Evolutionary conservation across 2,113 vertebrate genomes (phyloP).

Genomic region (Balaeniceps rex): DNA sequence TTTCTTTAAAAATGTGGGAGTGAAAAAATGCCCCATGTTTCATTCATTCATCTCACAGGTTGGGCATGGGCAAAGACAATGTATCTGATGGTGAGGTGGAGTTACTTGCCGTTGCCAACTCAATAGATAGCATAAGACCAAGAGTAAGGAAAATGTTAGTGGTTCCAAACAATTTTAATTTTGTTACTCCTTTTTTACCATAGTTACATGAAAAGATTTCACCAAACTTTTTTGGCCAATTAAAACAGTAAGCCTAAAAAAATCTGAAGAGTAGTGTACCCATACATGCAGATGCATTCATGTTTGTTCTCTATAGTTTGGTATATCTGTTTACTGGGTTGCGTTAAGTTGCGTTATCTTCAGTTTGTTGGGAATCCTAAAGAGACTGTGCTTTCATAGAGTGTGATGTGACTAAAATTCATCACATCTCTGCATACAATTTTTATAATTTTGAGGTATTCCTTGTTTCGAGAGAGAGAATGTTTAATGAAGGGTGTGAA

Average conservation of each 20-base stretch:
- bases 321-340: not conserved
- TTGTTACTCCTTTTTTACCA: not conserved
- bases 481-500: not conserved
- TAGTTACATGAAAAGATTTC: not conserved
- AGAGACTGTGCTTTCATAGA: not conserved
- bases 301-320: not conserved
- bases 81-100: constrained; percentile 33
- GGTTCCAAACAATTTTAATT: not conserved
- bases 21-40: constrained; percentile 23
- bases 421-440: not conserved
- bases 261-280: not conserved
- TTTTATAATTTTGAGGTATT: not conserved
- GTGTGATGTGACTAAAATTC: not conserved
- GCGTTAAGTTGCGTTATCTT: not conserved
- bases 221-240: not conserved
- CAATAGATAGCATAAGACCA: constrained; percentile 7
- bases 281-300: fast-evolving
- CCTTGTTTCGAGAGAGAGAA: not conserved
- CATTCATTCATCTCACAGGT: constrained; percentile 1
- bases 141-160: constrained; percentile 10
- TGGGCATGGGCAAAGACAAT: constrained; percentile 33
- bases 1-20: not conserved
- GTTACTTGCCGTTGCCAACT: constrained; percentile 26
- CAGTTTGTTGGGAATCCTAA: not conserved
- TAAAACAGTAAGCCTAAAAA: not conserved